phyloP scores from a whole-genome alignment of 1,140 invertebrate species.

The Tetramorium simillimum region DNA sequence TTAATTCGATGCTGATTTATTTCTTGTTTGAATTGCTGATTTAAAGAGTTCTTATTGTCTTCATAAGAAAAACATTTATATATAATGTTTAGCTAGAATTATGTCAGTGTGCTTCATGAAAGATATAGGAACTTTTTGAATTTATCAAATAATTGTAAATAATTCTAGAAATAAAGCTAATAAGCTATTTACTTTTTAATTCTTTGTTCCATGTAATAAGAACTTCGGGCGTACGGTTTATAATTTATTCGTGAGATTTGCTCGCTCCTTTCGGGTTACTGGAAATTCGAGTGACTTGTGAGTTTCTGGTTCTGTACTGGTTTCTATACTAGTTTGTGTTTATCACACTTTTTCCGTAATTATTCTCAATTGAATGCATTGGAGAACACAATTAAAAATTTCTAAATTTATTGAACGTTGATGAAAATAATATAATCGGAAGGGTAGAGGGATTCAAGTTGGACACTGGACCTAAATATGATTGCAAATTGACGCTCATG shows the following conservation, averaged over 20 bases:
- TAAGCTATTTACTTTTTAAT: not conserved
- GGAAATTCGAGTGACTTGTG: not conserved
- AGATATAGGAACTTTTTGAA: not conserved
- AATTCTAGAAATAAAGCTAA: not conserved
- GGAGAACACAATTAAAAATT: not conserved
- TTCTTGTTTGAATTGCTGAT: not conserved
- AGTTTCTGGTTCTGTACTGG: not conserved
- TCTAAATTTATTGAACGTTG: not conserved
- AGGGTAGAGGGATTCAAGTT: not conserved
- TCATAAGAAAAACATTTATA: not conserved
- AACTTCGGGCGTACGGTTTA: not conserved
- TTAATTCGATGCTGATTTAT: not conserved
- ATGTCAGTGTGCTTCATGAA: not conserved
- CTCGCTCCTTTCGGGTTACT: not conserved
- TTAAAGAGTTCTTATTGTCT: not conserved
- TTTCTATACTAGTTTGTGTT: not conserved
- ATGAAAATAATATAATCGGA: not conserved
- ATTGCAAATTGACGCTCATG: constrained; percentile 14
- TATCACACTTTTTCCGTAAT: not conserved
- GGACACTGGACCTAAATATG: not conserved
- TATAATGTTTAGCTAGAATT: not conserved
- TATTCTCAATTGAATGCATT: not conserved
- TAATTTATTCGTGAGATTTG: not conserved
- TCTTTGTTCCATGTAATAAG: not conserved
- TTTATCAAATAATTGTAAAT: not conserved